Evolutionary conservation across 1,140 invertebrate species (phyloP), one percentile per base, ranked within the genome.

Genomic region (Plutomurus gul): DNA sequence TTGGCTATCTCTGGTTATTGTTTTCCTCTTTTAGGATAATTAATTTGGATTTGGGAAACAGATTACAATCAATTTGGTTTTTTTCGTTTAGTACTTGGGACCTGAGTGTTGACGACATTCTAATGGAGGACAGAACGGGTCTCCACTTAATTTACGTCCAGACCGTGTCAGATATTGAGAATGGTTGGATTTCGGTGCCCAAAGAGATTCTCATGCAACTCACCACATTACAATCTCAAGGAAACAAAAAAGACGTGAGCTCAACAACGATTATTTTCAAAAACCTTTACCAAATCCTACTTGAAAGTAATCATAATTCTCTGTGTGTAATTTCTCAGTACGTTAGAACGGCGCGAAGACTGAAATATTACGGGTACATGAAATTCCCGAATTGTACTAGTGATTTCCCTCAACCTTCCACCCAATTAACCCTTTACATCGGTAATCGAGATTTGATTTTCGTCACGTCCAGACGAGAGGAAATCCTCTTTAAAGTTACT

Each of bases 401-500:
- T 85, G 93, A 96, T 88, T 95, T 94, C 88, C 94, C 94, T 0
- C 85, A 90, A 49, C 85, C 90, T 27, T 88, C 90, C 75, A 91
- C 92, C 1, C 88, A 87, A 80, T 92, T 92, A 1, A 85, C 91
- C 56, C 89, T 96, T 20, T 89, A 90, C 56, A 91, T 93, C 85
- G 94, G 94, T 40, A 92, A 92, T 85, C 90, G 91, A 85, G 94
- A 96, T 87, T 86, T 96, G 2, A 92, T 90, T 85, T 89, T 96
- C 22, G 51, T 84, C 18, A 82, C 88, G 91, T 75, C 87, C 89
- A 78, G 86, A 87, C 39, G 86, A 88, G 49, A 90, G 85, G 96
- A 98, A 87, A 91, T 93, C 16, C 89, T 90, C 84, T 98, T 97
- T 85, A 94, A 96, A 88, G 94, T 98, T 5, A 97, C 96, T 1